phyloP scores from a whole-genome alignment of 2,888 invertebrate species.

The Netelia inedita region DNA sequence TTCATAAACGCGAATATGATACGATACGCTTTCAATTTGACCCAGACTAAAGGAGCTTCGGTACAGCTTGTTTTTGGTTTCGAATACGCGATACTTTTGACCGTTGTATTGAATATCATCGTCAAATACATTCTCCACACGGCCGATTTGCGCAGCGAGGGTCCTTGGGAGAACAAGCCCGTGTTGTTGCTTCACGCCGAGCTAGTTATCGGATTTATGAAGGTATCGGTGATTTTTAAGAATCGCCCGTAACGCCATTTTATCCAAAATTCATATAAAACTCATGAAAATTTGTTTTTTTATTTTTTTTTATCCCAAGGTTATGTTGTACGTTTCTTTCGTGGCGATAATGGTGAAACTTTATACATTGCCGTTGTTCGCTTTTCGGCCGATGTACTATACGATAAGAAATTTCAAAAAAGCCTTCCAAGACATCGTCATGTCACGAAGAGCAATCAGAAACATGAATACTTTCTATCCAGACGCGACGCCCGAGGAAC shows the following conservation, averaged over 20 bases:
- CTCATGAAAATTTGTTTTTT: slow-evolving; percentile 23
- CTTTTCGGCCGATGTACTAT: slow-evolving; percentile 99
- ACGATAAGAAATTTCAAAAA: slow-evolving; percentile 99
- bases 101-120: slow-evolving; percentile 95
- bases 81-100: slow-evolving; percentile 98
- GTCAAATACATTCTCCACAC: slow-evolving; percentile 96
- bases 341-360: slow-evolving; percentile 98
- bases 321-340: slow-evolving; percentile 95
- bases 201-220: slow-evolving; percentile 95
- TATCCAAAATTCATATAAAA: no score
- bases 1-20: slow-evolving; percentile 95
- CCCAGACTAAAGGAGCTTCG: slow-evolving; percentile 96
- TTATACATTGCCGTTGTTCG: slow-evolving; percentile 98
- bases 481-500: slow-evolving; percentile 96
- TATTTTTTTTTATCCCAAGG: slow-evolving; percentile 82
- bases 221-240: slow-evolving; percentile 85
- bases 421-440: slow-evolving; percentile 98
- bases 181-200: slow-evolving; percentile 98
- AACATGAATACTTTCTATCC: slow-evolving; percentile 99
- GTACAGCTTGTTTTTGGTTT: slow-evolving; percentile 99
- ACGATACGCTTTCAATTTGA: slow-evolving; percentile 96
- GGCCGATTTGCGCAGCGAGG: slow-evolving; percentile 95
- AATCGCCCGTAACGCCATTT: no score
- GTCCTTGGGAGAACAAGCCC: slow-evolving; percentile 99
- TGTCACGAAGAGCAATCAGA: slow-evolving; percentile 97